Evolutionary conservation across 2,113 vertebrate genomes (phyloP).

Genomic region (Lophochroa leadbeateri): DNA sequence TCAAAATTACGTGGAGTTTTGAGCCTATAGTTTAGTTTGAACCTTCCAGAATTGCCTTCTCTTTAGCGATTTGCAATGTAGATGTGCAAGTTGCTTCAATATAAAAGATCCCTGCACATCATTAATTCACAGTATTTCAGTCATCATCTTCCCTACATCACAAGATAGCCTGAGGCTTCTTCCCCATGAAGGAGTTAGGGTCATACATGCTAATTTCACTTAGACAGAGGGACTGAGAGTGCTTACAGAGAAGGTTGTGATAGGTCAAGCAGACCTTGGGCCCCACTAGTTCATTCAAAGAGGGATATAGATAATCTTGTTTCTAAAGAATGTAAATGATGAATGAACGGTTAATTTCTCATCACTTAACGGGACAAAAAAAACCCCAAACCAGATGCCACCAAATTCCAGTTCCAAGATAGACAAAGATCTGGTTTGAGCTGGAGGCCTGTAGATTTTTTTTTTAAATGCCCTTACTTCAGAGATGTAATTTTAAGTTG

Average conservation of each 20-base stretch:
- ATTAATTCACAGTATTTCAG: neutral
- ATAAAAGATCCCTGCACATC: neutral
- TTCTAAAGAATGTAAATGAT: neutral
- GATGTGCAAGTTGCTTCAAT: neutral
- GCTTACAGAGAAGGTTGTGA: neutral
- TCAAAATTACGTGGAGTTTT: neutral
- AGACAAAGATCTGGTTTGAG: neutral
- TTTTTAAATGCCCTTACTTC: neutral
- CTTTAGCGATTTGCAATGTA: neutral
- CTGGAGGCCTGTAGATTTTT: neutral
- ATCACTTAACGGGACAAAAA: neutral
- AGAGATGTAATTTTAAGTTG: neutral
- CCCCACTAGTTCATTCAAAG: neutral
- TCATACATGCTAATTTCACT: neutral
- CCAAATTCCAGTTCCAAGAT: neutral
- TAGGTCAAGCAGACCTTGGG: neutral
- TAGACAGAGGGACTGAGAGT: neutral
- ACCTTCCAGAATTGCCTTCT: neutral
- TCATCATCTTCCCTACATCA: neutral
- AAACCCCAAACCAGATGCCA: neutral
- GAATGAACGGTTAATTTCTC: neutral
- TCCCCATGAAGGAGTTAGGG: neutral
- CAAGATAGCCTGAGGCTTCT: neutral
- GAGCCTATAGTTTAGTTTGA: neutral
- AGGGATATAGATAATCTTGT: neutral